phyloP scores from a whole-genome alignment of 2,888 invertebrate genomes.

The Aspidapion aeneum region DNA sequence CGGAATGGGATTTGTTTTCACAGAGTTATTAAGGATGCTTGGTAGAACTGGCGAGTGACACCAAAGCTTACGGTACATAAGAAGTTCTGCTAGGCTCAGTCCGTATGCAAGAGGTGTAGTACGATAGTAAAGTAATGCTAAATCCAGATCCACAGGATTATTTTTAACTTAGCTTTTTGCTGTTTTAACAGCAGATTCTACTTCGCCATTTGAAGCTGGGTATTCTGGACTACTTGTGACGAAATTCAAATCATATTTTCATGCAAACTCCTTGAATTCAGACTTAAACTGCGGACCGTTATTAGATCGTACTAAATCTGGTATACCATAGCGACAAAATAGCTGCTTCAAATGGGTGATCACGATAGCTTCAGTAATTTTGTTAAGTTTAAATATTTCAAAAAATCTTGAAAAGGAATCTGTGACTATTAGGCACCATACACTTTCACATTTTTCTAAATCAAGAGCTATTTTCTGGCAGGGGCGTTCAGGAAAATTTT shows the following conservation, averaged over 20 bases:
- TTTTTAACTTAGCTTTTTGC: conserved; percentile 4
- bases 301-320: conserved; percentile 29
- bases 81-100: neutral
- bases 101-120: neutral
- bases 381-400: conserved; percentile 20
- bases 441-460: neutral
- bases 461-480: conserved; percentile 20
- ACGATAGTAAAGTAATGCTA: neutral
- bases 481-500: conserved; percentile 19
- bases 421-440: conserved; percentile 17
- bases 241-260: conserved; percentile 11
- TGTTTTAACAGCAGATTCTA: conserved; percentile 12
- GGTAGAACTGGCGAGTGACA: neutral
- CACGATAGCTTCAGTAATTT: conserved; percentile 14
- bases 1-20: neutral
- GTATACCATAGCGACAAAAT: conserved; percentile 30
- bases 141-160: neutral
- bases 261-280: too few relatives aligned
- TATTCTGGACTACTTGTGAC: conserved; percentile 24
- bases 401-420: conserved; percentile 26
- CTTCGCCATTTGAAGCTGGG: conserved; percentile 13
- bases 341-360: conserved; percentile 23
- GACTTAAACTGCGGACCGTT: conserved; percentile 27
- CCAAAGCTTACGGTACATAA: neutral
- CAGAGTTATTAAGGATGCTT: too few relatives aligned